These are phyloP conservation scores for Catamblyrhynchus diadema DNA, from an alignment of 2,797 vertebrate species.

Conservation along the genomic window DNA sequence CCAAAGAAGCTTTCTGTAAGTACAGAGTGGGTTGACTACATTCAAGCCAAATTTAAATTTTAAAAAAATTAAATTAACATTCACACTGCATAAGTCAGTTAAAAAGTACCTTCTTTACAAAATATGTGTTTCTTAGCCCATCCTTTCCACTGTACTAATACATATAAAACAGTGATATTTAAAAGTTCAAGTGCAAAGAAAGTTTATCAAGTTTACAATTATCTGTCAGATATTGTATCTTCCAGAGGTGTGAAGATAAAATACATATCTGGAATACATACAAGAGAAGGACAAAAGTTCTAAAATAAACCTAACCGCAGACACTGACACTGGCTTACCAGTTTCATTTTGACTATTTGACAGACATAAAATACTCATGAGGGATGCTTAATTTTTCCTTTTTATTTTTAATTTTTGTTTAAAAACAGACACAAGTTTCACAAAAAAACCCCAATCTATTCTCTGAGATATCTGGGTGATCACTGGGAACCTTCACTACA, in stretches of 20 bases:
- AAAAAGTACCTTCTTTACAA: background rate
- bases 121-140: background rate
- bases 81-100: background rate
- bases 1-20: rapidly evolving
- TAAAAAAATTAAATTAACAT: background rate
- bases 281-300: background rate
- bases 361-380: background rate
- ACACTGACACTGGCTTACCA: background rate
- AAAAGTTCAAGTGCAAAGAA: background rate
- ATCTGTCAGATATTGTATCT: background rate
- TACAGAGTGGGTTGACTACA: background rate
- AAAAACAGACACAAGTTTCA: background rate
- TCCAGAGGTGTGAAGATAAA: background rate
- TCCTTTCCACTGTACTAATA: background rate
- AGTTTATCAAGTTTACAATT: background rate
- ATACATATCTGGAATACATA: background rate
- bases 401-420: background rate
- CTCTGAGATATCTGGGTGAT: background rate
- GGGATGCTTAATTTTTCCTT: background rate
- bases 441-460: background rate
- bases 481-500: background rate
- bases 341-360: background rate
- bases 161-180: background rate
- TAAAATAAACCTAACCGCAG: background rate
- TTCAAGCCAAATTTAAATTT: background rate